Evolutionary conservation across 2,797 vertebrate species (phyloP), one percentile per base, ranked within the genome.

Genomic region (Tachyglossus aculeatus): DNA sequence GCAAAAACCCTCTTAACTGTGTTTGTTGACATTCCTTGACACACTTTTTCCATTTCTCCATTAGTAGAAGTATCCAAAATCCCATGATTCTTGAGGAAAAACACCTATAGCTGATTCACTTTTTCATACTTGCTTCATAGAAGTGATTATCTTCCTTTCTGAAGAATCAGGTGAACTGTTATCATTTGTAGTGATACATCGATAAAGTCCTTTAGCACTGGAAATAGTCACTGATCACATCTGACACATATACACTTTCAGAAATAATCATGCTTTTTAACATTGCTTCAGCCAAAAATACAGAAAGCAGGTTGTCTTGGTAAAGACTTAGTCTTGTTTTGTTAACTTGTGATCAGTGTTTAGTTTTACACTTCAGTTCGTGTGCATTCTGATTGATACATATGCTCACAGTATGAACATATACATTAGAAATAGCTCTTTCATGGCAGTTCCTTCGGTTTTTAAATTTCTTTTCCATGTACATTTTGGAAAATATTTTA

Each of bases 271-370:
- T 56, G 67, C 36, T 47, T 62, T 78, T 75, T 82, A 81, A 70
- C 44, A 50, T 59, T 71, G 34, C 71, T 80, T 25, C 41, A 36
- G 21, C 51, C 53, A 38, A 67, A 81, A 66, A 70, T 40, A 43
- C 45, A 31, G 60, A 66, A 21, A 74, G 50, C 24, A 69, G 39
- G 40, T 64, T 64, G 52, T 39, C 71, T 81, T 77, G 31, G 34
- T 6, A 36, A 12, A 66, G 62, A 32, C 54, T 67, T 4, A 38
- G 6, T 53, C 53, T 57, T 82, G 52, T 62, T 71, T 71, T 73
- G 61, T 61, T 77, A 67, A 83, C 71, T 82, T 84, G 77, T 57
- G 70, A 77, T 76, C 75, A 69, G 62, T 72, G 53, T 80, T 88
- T 83, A 80, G 54, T 83, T 88, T 89, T 69, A 29, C 21, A 9